phyloP scores from a whole-genome alignment of 1,140 invertebrate genomes.

The Vollenhovia emeryi region DNA sequence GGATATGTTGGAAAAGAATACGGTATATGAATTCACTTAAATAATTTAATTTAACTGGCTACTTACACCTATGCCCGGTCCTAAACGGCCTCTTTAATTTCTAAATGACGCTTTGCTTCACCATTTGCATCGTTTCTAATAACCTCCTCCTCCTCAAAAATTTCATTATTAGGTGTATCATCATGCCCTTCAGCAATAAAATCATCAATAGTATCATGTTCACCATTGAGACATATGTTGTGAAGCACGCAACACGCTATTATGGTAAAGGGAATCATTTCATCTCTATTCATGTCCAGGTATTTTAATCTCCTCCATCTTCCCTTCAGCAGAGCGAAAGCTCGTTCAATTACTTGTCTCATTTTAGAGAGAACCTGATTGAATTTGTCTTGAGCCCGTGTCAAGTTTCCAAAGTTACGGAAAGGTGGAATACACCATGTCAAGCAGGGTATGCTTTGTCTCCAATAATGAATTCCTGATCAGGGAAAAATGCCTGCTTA shows the following conservation, averaged over 20 bases:
- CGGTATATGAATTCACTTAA: too few relatives aligned
- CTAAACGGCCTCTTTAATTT: too few relatives aligned
- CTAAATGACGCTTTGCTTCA: too few relatives aligned
- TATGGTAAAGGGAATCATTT: neutral
- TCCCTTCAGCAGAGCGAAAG: neutral
- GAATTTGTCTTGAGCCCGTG: neutral
- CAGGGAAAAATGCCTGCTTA: neutral
- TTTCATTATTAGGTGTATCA: too few relatives aligned
- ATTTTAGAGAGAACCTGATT: neutral
- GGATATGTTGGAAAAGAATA: too few relatives aligned
- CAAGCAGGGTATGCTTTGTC: conserved; percentile 1
- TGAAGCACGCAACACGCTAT: neutral
- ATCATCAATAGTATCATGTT: neutral
- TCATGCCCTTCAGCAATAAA: too few relatives aligned
- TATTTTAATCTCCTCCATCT: conserved; percentile 5
- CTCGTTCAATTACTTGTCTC: conserved; percentile 9
- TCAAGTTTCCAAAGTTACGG: too few relatives aligned
- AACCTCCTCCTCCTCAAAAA: too few relatives aligned
- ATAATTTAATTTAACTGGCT: too few relatives aligned
- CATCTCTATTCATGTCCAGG: conserved; percentile 1
- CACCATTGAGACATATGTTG: neutral
- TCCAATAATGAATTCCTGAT: conserved; percentile 16
- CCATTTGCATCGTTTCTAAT: too few relatives aligned
- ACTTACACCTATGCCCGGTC: too few relatives aligned
- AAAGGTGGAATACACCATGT: conserved; percentile 9